Evolutionary conservation across 2,888 invertebrate genomes (phyloP).

Genomic region (Tenthredo distinguenda): DNA sequence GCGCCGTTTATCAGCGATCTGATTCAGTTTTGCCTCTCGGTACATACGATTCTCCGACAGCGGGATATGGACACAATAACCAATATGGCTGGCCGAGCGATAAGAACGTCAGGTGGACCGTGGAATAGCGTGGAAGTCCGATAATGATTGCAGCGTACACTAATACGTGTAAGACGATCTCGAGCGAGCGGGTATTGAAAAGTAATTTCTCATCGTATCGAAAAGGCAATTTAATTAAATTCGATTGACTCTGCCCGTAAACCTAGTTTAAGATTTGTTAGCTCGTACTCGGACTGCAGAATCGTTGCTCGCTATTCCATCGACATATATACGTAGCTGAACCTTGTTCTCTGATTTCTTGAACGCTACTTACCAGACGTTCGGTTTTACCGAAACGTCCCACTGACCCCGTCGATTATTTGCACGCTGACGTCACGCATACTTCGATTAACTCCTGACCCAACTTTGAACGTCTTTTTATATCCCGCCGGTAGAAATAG

Average conservation of each 20-base stretch:
- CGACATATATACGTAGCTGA: neutral
- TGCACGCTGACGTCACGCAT: neutral
- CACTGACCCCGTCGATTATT: slow-evolving; percentile 4
- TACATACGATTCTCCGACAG: neutral
- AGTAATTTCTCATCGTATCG: slow-evolving; percentile 66
- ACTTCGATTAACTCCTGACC: neutral
- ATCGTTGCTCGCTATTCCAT: neutral
- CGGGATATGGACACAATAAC: neutral
- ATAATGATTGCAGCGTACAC: slow-evolving; percentile 49
- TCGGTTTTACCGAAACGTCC: slow-evolving; percentile 17
- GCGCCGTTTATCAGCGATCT: neutral
- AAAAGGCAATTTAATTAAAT: slow-evolving; percentile 69
- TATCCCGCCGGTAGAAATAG: neutral
- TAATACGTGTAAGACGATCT: slow-evolving; percentile 56
- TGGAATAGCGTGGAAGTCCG: slow-evolving; percentile 50
- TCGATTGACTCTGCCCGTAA: slow-evolving; percentile 60
- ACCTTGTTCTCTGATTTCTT: neutral
- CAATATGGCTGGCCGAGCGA: slow-evolving; percentile 35
- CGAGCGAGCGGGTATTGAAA: slow-evolving; percentile 61
- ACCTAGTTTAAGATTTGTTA: slow-evolving; percentile 59
- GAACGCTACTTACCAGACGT: neutral
- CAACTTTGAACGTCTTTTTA: neutral
- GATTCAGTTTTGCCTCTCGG: neutral
- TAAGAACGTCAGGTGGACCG: slow-evolving; percentile 46
- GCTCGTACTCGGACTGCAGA: neutral